Conservation (phyloP, 1,140 invertebrate species). For the Streblospio benedicti region DNA sequence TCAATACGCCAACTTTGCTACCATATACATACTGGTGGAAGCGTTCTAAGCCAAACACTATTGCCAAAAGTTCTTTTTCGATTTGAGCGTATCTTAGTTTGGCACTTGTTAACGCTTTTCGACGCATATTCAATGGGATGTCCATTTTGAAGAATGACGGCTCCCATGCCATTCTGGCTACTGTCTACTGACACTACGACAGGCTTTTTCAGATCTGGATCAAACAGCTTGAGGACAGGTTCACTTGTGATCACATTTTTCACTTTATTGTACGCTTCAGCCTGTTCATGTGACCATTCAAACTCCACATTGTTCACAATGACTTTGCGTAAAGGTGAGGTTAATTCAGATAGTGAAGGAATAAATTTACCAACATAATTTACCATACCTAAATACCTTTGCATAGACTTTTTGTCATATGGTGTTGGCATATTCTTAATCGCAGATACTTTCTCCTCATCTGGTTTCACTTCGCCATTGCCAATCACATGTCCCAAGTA, state of each 20-base stretch:
- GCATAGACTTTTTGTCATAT: constrained; percentile 13
- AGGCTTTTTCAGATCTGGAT: too few species aligned
- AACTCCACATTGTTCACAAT: neutral
- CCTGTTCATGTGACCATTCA: neutral
- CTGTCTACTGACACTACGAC: too few species aligned
- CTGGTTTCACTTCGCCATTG: constrained; percentile 7
- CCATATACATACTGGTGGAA: constrained; percentile 48
- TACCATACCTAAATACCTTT: constrained; percentile 18
- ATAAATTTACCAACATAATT: constrained; percentile 23
- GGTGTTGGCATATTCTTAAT: constrained; percentile 15
- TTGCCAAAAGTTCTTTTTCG: constrained; percentile 48
- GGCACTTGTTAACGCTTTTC: too few species aligned
- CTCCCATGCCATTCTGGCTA: too few species aligned
- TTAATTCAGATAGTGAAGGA: constrained; percentile 19
- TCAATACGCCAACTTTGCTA: too few species aligned
- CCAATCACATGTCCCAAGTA: constrained; percentile 15
- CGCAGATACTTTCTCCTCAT: constrained; percentile 7
- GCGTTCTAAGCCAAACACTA: constrained; percentile 43
- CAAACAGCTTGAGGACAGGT: too few species aligned
- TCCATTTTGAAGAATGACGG: constrained; percentile 45
- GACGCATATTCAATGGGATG: constrained; percentile 44
- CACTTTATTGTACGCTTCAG: too few species aligned
- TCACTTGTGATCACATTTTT: too few species aligned
- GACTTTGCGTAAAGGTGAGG: constrained; percentile 17
- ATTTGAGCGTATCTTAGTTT: constrained; percentile 43